Percentiles rank a stretch among this genome's conserved stretches.
Evolutionary conservation across 2,888 invertebrate species (phyloP).

Genomic region (Hemistola chrysoprasaria): DNA sequence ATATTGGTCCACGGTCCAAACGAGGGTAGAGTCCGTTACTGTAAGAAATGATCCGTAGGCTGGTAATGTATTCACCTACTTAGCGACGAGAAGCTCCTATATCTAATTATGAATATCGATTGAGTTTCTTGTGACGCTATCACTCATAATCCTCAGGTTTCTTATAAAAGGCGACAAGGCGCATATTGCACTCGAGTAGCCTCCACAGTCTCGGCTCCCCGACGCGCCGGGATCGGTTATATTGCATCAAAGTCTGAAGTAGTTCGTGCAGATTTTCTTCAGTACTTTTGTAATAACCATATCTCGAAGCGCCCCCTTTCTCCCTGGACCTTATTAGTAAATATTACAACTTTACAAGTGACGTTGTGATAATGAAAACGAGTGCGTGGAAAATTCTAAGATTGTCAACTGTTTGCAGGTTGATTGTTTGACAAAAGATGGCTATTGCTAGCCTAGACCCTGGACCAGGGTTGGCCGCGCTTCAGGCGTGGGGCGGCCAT

Average conservation of each 20-base stretch:
- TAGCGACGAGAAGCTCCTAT: constrained; percentile 51
- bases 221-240: constrained; percentile 69
- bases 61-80: constrained; percentile 65
- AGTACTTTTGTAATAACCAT: constrained; percentile 77
- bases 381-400: no score
- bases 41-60: constrained; percentile 36
- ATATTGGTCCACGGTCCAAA: no score
- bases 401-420: constrained; percentile 33
- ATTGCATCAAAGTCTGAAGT: constrained; percentile 76
- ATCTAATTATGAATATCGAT: constrained; percentile 80
- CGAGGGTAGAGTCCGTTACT: constrained; percentile 38
- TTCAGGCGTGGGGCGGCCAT: constrained; percentile 76
- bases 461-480: constrained; percentile 69
- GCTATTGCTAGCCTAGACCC: constrained; percentile 66
- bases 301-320: constrained; percentile 58
- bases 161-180: constrained; percentile 61
- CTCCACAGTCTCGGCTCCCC: constrained; percentile 68
- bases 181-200: constrained; percentile 58
- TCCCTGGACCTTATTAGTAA: constrained; percentile 52
- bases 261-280: constrained; percentile 81
- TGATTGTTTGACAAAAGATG: constrained; percentile 51
- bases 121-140: constrained; percentile 54
- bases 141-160: constrained; percentile 55
- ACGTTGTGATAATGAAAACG: no score
- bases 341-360: constrained; percentile 14